Evolutionary conservation across 2,888 invertebrate species (phyloP).

Genomic region (Taenaris catops): DNA sequence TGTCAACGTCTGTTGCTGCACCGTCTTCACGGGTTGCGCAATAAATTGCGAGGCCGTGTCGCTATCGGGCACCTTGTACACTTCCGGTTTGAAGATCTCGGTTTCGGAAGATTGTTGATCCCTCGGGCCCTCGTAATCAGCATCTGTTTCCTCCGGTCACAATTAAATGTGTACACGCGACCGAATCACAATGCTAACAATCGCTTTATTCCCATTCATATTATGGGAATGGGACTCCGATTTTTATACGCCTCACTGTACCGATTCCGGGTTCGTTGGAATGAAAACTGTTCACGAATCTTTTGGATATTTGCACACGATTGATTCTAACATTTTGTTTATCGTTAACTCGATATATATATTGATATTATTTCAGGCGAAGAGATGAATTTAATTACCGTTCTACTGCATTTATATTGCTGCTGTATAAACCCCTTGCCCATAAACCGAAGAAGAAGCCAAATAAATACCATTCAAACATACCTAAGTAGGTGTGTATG

Average conservation of each 20-base stretch:
- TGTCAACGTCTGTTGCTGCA: conserved; percentile 48
- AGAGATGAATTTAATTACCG: too few species aligned
- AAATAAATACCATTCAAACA: too few species aligned
- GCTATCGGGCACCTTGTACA: conserved; percentile 60
- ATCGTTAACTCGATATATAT: conserved; percentile 1
- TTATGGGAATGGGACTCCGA: conserved; percentile 32
- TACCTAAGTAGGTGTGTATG: too few species aligned
- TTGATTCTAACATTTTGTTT: conserved; percentile 13
- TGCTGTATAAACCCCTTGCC: too few species aligned
- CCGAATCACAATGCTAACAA: conserved; percentile 48
- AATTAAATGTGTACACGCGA: conserved; percentile 72
- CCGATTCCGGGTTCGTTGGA: conserved; percentile 43
- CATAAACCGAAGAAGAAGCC: too few species aligned
- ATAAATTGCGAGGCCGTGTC: conserved; percentile 55
- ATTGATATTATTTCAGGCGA: too few species aligned
- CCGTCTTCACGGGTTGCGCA: conserved; percentile 62
- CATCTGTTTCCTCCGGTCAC: conserved; percentile 41
- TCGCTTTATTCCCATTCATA: conserved; percentile 26
- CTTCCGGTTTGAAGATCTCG: conserved; percentile 63
- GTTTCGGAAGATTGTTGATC: conserved; percentile 34
- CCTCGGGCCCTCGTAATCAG: conserved; percentile 27
- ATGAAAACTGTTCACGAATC: conserved; percentile 34
- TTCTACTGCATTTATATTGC: too few species aligned
- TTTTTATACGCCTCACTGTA: conserved; percentile 49
- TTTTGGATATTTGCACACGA: conserved; percentile 20